These are phyloP conservation scores for Turnix velox DNA, from an alignment of 2,113 vertebrate species.

Conservation along the genomic window DNA sequence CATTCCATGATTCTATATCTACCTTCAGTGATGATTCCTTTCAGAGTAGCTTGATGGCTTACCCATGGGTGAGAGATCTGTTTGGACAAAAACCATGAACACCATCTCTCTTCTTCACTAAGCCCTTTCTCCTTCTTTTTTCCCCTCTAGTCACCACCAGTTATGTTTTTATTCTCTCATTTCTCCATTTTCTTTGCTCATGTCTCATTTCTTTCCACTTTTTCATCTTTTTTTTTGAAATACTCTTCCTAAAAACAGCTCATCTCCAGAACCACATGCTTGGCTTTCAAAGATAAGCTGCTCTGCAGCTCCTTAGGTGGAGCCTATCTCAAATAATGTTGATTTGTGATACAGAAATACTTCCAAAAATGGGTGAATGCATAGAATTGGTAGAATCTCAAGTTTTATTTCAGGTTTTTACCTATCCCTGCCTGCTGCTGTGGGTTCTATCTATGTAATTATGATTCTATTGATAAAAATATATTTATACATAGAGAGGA, in stretches of 20 bases:
- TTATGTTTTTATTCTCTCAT: rapidly evolving
- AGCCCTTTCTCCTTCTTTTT: neutral
- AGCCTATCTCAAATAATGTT: neutral
- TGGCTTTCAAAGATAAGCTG: neutral
- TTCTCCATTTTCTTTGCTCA: neutral
- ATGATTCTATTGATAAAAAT: neutral
- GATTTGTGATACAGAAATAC: neutral
- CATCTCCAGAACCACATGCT: neutral
- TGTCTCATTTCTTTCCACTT: neutral
- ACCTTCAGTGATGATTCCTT: no score
- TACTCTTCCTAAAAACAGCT: neutral
- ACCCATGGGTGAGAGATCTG: neutral
- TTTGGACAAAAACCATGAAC: neutral
- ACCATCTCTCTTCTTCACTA: neutral
- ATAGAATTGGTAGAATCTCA: neutral
- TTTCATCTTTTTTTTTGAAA: neutral
- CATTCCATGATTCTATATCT: no score
- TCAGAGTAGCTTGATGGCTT: no score
- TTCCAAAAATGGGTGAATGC: neutral
- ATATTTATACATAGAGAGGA: neutral
- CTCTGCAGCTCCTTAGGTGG: neutral
- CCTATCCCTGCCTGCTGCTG: neutral
- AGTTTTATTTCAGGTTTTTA: neutral
- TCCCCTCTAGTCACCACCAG: neutral
- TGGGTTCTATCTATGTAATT: neutral